Base-by-base conservation (phyloP, 2,797 vertebrate genomes). In the Hylomyscus alleni region DNA sequence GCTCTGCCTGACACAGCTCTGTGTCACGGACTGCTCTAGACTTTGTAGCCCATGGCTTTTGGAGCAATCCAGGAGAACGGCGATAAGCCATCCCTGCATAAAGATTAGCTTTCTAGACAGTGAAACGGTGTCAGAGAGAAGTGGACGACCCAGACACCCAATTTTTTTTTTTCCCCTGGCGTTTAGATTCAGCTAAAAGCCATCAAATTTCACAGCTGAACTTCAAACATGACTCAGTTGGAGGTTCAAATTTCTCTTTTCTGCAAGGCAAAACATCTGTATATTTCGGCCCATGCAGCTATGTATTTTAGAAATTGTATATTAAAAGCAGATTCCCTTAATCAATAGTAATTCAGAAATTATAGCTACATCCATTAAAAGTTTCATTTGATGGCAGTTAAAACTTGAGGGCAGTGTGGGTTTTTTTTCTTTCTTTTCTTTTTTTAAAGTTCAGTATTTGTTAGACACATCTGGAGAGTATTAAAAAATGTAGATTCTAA, bases 161-260 rank as follows among this genome's bases (percentile, higher is more conserved):
- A 86, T 75, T 94, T 82, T 60, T 4, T 69, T 56, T n/a, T 56
- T 3, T 24, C 47, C 2, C 73, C 80, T 80, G 24, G 58, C 76
- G 90, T 85, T 93, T 86, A 95, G 31, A 94, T 91, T 97, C 89
- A 90, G 52, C 90, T 77, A 40, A 93, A 96, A 77, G 94, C 62
- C 96, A 93, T 91, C 94, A 67, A 52, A 97, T 97, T 95, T 98
- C 92, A 88, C 34, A 94, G 88, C 75, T 94, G 78, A 97, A 97
- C 96, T 94, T 97, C 86, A 97, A 97, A 90, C 22, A 52, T 60
- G 91, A 93, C 6, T 62, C 88, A 62, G 54, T 60, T 44, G 81
- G 4, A 40, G 92, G 22, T 90, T 92, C 96, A 89, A 93, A 90
- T 90, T 93, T 81, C 73, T 85, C 6, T 93, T 77, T 92, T 88